Base-by-base conservation (phyloP, 2,888 invertebrate genomes). In the Heliconius ethilla region DNA sequence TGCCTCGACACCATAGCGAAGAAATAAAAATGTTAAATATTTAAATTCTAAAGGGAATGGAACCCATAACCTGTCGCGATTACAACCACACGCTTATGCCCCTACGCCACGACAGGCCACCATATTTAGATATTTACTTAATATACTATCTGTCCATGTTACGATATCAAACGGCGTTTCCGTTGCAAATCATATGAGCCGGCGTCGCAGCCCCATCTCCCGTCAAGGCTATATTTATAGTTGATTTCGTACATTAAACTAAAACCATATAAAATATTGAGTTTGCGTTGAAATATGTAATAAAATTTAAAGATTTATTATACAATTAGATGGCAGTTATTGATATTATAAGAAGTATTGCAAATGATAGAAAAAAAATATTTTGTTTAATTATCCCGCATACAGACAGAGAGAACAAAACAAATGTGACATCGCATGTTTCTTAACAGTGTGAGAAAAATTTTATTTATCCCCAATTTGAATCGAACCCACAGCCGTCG, bases 121-220 rank as follows among this genome's bases (percentile, higher is more conserved):
- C 15, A 51, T 51, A 51, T 51, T 51, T 51, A 18, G 51, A 51
- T 51, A 51, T 51, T 51, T 18, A 51, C 18, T 6, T 51, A 37
- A 18, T 11, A 27, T 25, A 18, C 62, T 25, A 74, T 9, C 18
- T 10, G n/a, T 45, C 4, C 62, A 75, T 45, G 73, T 66, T 78
- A 75, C 62, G 75, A 77, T 51, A 65, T 29, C 67, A 62, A 27
- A 29, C 77, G 80, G 69, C 77, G 70, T 78, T 83, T 81, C 82
- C 80, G 80, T 81, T 82, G 70, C 77, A 82, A 79, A 80, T 80
- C 77, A 89, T 89, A 80, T 81, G 87, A 85, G 86, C 81, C 79
- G 82, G 81, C 84, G 84, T 85, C 80, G 79, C 85, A 86, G 87
- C 77, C 83, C 84, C 87, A 86, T 85, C 87, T 84, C 88, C 87